Percentiles rank a stretch among this genome's conserved stretches.
Evolutionary conservation across 2,888 invertebrate species (phyloP).

Genomic region (Dolichopus griseipennis): DNA sequence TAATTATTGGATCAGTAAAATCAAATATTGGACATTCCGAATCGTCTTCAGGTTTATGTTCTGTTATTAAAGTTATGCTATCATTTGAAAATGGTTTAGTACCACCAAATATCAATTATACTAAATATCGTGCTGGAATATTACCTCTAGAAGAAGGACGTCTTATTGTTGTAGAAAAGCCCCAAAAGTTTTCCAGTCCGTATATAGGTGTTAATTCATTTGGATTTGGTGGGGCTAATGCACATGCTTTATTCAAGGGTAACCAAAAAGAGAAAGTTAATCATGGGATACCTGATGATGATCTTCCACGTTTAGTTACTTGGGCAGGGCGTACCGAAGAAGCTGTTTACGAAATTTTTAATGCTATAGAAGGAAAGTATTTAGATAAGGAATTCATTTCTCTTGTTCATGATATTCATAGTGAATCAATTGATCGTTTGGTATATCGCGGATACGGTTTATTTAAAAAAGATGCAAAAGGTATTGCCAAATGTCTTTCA

Average conservation of each 20-base stretch:
- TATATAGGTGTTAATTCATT: slow-evolving; percentile 82
- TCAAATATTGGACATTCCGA: slow-evolving; percentile 93
- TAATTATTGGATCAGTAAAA: slow-evolving; percentile 83
- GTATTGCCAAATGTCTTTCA: slow-evolving; percentile 34
- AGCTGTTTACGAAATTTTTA: slow-evolving; percentile 56
- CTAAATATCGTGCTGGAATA: slow-evolving; percentile 52
- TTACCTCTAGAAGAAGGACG: slow-evolving; percentile 54
- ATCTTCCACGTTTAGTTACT: slow-evolving; percentile 62
- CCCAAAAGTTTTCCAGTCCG: slow-evolving; percentile 61
- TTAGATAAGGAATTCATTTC: slow-evolving; percentile 55
- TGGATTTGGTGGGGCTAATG: slow-evolving; percentile 88
- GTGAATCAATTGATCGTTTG: slow-evolving; percentile 53
- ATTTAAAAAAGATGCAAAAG: slow-evolving; percentile 28
- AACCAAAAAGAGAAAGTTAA: slow-evolving; percentile 41
- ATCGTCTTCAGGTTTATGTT: slow-evolving; percentile 73
- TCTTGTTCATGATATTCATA: slow-evolving; percentile 52
- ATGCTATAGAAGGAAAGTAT: slow-evolving; percentile 52
- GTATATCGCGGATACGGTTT: slow-evolving; percentile 69
- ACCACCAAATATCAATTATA: slow-evolving; percentile 79
- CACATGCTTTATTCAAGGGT: slow-evolving; percentile 39
- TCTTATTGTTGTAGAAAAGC: slow-evolving; percentile 63
- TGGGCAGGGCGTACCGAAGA: slow-evolving; percentile 74
- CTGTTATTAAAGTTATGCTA: slow-evolving; percentile 70
- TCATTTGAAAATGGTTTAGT: slow-evolving; percentile 72
- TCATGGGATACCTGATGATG: slow-evolving; percentile 53